Evolutionary conservation across 1,140 invertebrate genomes (phyloP).

Genomic region (Rhizoglyphus robini): DNA sequence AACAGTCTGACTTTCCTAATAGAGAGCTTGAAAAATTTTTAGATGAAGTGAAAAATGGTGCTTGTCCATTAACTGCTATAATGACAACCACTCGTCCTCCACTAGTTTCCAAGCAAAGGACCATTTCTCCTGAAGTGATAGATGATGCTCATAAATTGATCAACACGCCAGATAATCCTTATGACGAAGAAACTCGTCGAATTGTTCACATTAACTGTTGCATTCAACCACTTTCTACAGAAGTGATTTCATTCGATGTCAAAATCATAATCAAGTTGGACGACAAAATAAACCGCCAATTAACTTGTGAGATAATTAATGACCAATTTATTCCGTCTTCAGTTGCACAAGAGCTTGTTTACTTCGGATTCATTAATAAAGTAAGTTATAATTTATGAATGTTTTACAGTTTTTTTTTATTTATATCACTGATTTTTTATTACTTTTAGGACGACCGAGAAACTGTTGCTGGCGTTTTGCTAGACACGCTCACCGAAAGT

Average conservation of each 20-base stretch:
- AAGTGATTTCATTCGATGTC: neutral
- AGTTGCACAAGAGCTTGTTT: conserved; percentile 81
- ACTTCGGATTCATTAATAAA: conserved; percentile 93
- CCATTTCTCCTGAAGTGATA: conserved; percentile 40
- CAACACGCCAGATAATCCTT: conserved; percentile 29
- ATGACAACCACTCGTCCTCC: conserved; percentile 48
- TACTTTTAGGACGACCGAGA: conserved; percentile 23
- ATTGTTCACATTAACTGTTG: conserved; percentile 90
- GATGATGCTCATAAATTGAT: conserved; percentile 21
- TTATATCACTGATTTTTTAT: no score
- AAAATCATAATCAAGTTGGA: conserved; percentile 71
- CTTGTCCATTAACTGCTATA: conserved; percentile 91
- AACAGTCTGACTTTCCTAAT: conserved; percentile 54
- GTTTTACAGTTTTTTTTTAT: neutral
- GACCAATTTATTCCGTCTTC: conserved; percentile 62
- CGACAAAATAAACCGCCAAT: conserved; percentile 96
- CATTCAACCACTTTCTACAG: conserved; percentile 55
- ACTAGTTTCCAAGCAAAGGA: conserved; percentile 40
- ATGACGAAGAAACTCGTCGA: conserved; percentile 47
- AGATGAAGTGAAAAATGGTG: conserved; percentile 94
- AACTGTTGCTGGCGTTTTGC: conserved; percentile 22
- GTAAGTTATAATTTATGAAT: conserved; percentile 37
- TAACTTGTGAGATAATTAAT: conserved; percentile 62
- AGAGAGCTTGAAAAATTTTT: conserved; percentile 92
- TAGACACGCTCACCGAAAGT: neutral